Percentiles rank a stretch among this genome's conserved stretches.
Conservation (phyloP, 1,140 invertebrate genomes). For the Papilio polyxenes region DNA sequence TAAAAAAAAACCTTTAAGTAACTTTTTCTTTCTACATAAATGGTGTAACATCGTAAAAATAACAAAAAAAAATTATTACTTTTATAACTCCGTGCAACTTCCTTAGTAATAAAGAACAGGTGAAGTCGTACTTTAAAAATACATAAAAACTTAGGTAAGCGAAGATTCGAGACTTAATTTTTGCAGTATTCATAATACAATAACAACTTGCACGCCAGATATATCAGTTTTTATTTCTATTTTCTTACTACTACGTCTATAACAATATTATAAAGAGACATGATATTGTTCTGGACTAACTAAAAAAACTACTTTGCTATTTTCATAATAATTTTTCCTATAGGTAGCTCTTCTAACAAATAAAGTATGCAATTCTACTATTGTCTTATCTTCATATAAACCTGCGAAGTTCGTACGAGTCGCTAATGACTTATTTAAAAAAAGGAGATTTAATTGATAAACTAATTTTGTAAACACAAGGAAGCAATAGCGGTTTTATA, state of each 20-base stretch:
- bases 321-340: neutral
- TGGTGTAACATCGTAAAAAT: neutral
- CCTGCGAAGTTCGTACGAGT: too few relatives aligned
- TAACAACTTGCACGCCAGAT: neutral
- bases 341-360: too few relatives aligned
- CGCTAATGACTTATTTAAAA: too few relatives aligned
- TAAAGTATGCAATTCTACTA: too few relatives aligned
- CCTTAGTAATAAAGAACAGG: neutral
- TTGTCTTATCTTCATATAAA: too few relatives aligned
- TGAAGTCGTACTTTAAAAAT: conserved; percentile 8
- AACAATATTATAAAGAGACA: neutral
- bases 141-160: conserved; percentile 4
- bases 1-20: neutral
- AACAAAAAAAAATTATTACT: neutral
- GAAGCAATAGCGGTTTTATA: too few relatives aligned
- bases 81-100: neutral
- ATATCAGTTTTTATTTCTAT: neutral
- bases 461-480: too few relatives aligned
- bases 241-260: too few relatives aligned
- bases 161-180: neutral
- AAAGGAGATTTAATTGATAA: too few relatives aligned
- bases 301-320: neutral
- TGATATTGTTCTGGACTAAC: neutral
- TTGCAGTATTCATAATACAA: neutral
- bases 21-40: neutral